Evolutionary conservation across 2,113 vertebrate genomes (phyloP), one percentile per base, ranked within the genome.

Genomic region (Cynoglossus semilaevis): DNA sequence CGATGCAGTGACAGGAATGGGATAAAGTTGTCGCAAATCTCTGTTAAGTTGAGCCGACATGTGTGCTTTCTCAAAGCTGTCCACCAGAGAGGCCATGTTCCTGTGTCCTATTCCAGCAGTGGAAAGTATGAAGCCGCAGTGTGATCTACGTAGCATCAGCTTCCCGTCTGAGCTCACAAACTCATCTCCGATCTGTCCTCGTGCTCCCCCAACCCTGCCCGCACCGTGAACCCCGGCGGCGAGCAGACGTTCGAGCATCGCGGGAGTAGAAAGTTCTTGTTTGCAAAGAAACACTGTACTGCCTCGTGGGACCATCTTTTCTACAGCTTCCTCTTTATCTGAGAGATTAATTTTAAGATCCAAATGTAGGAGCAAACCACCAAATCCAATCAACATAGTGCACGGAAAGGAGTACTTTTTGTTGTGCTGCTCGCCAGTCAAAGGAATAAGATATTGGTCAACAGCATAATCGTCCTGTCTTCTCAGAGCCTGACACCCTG

Each of bases 91-190:
- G 1, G 77, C 70, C 8, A 79, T 80, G 60, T 71, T 83, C 13
- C 80, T 82, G 36, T 77, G 86, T 42, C 79, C 55, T 36, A 77
- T 79, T 11, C 82, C 87, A 0, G 81, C 85, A 1, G 90, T 90
- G 9, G 89, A 90, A 19, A 92, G 89, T 53, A 92, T 88, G 51
- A 92, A 92, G n/a, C 91, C 90, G 13, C 84, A 77, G 56, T 88
- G 72, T 9, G 87, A 89, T 41, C 89, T 75, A 50, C 90, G 88
- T 9, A 92, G 45, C 72, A 85, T 88, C 69, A 92, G 54, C 66
- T 86, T 90, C 41, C 90, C 91, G 36, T 92, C 88, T 0, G 87
- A 88, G 70, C 90, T 91, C 4, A 91, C 86, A 73, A 91, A 91
- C 80, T 91, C 90, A 10, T 92, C 90, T 1, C 91, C 90, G 0